These are phyloP conservation scores for Phycodurus eques DNA, from an alignment of 2,113 vertebrate genomes.

Conservation along the genomic window DNA sequence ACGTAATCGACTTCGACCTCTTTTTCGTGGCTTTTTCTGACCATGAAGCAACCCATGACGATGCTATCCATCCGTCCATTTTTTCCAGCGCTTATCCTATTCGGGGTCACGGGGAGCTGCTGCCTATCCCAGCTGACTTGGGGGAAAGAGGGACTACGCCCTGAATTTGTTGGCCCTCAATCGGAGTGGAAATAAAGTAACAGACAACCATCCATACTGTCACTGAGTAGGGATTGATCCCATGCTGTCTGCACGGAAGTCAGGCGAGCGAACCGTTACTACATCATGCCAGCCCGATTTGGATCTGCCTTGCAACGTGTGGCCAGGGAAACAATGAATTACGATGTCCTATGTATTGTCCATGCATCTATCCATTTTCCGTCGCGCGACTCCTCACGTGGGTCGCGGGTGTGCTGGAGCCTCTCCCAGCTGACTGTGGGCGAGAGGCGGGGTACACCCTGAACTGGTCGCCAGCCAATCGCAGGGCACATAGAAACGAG, in stretches of 20 bases:
- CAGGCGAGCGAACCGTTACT: too few relatives aligned
- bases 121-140: background rate
- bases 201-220: background rate
- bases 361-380: too few relatives aligned
- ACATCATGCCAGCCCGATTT: too few relatives aligned
- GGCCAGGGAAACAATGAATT: too few relatives aligned
- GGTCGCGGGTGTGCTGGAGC: too few relatives aligned
- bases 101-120: background rate
- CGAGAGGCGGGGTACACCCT: too few relatives aligned
- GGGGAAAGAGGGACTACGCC: background rate
- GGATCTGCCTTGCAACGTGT: too few relatives aligned
- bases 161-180: background rate
- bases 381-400: too few relatives aligned
- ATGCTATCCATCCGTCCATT: background rate
- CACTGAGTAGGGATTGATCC: background rate
- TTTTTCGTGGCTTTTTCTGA: background rate
- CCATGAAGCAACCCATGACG: background rate
- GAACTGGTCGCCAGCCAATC: too few relatives aligned
- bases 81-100: background rate
- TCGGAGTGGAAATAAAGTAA: background rate
- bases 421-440: too few relatives aligned
- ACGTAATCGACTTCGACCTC: background rate
- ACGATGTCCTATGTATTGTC: too few relatives aligned
- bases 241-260: background rate
- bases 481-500: too few relatives aligned